Base-by-base conservation (phyloP, 2,888 invertebrate species). In the Arge pagana region DNA sequence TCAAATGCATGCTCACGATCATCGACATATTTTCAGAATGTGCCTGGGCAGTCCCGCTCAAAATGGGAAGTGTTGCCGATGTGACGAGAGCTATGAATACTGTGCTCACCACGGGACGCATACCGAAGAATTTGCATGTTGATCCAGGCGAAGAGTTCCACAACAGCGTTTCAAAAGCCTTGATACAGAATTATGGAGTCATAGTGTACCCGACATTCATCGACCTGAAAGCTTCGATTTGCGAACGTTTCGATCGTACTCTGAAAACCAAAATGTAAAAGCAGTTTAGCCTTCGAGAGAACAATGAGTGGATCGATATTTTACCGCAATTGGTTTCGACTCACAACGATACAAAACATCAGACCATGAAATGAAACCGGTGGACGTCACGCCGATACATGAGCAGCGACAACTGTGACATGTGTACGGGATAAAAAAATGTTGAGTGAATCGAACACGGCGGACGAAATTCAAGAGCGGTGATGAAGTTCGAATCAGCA, bases 11-110 rank as follows among this genome's bases (percentile, higher is more conserved):
- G 35, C 54, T 74, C 49, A 60, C 64, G 18, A 62, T 70, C 7
- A 75, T 72, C 28, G 69, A 75, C 58, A 55, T 58, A 24, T 74
- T 72, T 60, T 71, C 69, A 2, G 74, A 75, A 62, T 73, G 58
- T 60, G 61, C 67, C 4, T n/a, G n/a, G n/a, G n/a, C n/a, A n/a
- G n/a, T n/a, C n/a, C n/a, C n/a, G n/a, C n/a, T n/a, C n/a, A n/a
- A n/a, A n/a, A 50, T 39, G 28, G 31, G 37, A 15, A 42, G 26
- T 13, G 54, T 33, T 1, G 15, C 35, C 19, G 35, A 57, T 28
- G 43, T 45, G 5, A 30, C 48, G 2, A 36, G 15, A 3, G 56
- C 56, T 4, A 55, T 53, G 45, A 53, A 39, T 36, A 43, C 43
- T 10, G 35, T 57, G 13, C 40, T 55, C 4, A 31, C 10, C 8